Evolutionary conservation across 2,113 vertebrate species (phyloP).

Genomic region (Xiphophorus couchianus): DNA sequence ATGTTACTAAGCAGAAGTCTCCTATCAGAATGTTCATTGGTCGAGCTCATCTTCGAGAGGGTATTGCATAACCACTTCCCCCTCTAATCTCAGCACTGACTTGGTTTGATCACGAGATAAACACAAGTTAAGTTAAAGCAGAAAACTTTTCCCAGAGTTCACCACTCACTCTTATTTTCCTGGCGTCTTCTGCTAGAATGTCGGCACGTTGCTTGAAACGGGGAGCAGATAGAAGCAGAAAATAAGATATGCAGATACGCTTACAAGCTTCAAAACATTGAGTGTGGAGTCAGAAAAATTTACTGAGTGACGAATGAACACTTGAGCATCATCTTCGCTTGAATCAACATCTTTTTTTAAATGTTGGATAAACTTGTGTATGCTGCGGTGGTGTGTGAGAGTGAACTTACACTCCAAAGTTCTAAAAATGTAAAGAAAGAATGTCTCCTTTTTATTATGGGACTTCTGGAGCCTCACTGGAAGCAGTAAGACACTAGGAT

Average conservation of each 20-base stretch:
- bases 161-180: conserved; percentile 16
- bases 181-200: conserved; percentile 30
- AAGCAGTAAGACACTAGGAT: conserved; percentile 24
- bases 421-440: neutral
- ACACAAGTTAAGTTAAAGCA: conserved; percentile 35
- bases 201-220: conserved; percentile 29
- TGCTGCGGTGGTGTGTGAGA: neutral
- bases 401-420: no score
- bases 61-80: conserved; percentile 65
- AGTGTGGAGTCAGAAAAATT: conserved; percentile 43
- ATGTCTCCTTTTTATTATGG: conserved; percentile 10
- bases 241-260: conserved; percentile 9
- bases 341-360: neutral
- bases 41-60: conserved; percentile 60
- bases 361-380: conserved; percentile 15
- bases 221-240: conserved; percentile 9
- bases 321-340: conserved; percentile 11
- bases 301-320: conserved; percentile 20
- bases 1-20: conserved; percentile 79
- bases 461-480: neutral
- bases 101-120: conserved; percentile 41
- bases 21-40: conserved; percentile 70
- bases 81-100: conserved; percentile 40
- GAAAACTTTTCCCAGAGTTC: conserved; percentile 44
- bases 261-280: conserved; percentile 3